Evolutionary conservation across 1,140 invertebrate genomes (phyloP), one percentile per base, ranked within the genome.

Genomic region (Trachymyrmex cornetzi): DNA sequence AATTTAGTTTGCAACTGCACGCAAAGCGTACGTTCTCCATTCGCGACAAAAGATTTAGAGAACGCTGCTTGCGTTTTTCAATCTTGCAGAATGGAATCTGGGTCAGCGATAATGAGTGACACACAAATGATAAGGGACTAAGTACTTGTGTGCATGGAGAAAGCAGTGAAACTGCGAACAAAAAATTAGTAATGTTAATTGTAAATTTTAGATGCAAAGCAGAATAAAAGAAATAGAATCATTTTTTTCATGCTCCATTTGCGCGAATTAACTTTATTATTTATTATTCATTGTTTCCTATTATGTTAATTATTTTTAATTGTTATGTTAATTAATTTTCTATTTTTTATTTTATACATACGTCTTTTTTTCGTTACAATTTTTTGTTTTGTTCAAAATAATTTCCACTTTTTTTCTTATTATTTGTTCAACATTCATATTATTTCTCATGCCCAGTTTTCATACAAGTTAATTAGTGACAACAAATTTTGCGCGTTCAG

Each of bases 71-170:
- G 48, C 48, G 30, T 14, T 38, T 57, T 22, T 71, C 19, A 12
- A 48, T 44, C 1, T 66, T 66, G 19, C 48, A 24, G 48, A 80
- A 24, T 64, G 12, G 55, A 59, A 84, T 75, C 55, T 48, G 24
- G 55, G 38, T 61, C 38, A 74, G 69, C 27, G 34, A 82, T 22
- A 82, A 14, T 50, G 69, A 74, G 5, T 4, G 55, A 48, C 19
- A 50, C 22, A 48, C 16, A 34, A 22, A 74, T 48, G 69, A 84
- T 84, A 84, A 84, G 38, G 12, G 11, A 14, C 19, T 24, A 82
- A 34, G 30, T 74, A 16, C 34, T 19, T 27, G 38, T 69, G 34
- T 0, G n/a, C n/a, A n/a, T n/a, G 16, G 22, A 63, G 16, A 53
- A 69, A 81, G 48, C 6, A 69, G 27, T 12, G 1, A 19, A 30